Percentiles rank a stretch among this genome's conserved stretches.
These are phyloP conservation scores for Cossypha heuglini DNA, from an alignment of 2,797 vertebrate species.

Conservation along the genomic window DNA sequence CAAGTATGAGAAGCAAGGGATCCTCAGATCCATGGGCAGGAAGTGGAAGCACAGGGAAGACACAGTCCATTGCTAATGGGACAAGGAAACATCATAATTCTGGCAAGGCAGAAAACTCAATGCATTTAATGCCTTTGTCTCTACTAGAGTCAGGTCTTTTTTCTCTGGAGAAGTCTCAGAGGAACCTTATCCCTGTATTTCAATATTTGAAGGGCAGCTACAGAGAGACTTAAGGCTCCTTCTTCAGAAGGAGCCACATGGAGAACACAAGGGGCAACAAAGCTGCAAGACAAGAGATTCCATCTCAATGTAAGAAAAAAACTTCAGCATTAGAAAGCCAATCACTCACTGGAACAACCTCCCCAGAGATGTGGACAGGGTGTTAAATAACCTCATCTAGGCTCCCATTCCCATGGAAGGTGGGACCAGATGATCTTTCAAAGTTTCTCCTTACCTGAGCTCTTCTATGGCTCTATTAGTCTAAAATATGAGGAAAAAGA, in stretches of 20 bases:
- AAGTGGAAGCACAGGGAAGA: not conserved
- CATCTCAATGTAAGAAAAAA: not conserved
- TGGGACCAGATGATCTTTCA: not conserved
- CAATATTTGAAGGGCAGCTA: not conserved
- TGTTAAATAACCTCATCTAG: not conserved
- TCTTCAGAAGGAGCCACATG: not conserved
- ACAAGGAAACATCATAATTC: not conserved
- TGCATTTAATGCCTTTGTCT: not conserved
- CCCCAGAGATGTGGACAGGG: not conserved
- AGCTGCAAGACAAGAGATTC: not conserved
- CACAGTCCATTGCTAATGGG: not conserved
- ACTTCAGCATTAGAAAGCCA: not conserved
- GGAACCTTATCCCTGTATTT: fast-evolving
- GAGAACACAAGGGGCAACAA: not conserved
- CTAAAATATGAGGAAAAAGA: not conserved
- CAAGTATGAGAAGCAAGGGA: not conserved
- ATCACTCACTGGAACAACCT: not conserved
- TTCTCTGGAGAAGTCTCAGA: not conserved
- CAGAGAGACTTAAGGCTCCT: not conserved
- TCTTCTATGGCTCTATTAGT: not conserved
- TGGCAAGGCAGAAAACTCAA: not conserved
- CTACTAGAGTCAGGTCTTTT: not conserved
- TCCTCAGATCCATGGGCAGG: not conserved
- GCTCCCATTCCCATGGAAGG: not conserved
- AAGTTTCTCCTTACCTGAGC: not conserved